These are phyloP conservation scores for Synanthedon formicaeformis DNA, from an alignment of 2,888 invertebrate genomes.

Conservation along the genomic window DNA sequence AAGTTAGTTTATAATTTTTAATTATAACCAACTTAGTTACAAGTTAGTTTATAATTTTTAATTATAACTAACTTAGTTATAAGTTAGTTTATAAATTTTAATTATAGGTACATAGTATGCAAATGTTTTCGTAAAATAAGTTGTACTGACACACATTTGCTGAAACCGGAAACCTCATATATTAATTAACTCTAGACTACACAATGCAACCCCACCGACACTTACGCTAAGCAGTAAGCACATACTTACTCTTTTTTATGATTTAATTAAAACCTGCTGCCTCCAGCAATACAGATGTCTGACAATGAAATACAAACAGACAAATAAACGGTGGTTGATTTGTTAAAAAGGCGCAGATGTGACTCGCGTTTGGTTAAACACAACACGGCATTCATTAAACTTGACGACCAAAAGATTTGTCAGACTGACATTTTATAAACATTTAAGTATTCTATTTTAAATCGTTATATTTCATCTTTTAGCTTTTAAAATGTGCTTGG, in stretches of 20 bases:
- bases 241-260: constrained; percentile 13
- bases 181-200: neutral
- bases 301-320: constrained; percentile 30
- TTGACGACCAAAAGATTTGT: too few relatives aligned
- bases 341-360: constrained; percentile 28
- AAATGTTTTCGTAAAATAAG: neutral
- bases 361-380: constrained; percentile 4
- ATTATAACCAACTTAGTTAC: too few relatives aligned
- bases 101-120: too few relatives aligned
- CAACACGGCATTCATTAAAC: neutral
- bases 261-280: constrained; percentile 18
- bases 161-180: neutral
- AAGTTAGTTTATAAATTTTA: too few relatives aligned
- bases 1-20: too few relatives aligned
- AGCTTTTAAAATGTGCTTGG: too few relatives aligned
- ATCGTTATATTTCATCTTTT: too few relatives aligned
- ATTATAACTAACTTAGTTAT: too few relatives aligned
- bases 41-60: too few relatives aligned
- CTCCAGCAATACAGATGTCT: constrained; percentile 32
- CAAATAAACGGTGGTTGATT: constrained; percentile 14
- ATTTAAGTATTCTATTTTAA: too few relatives aligned
- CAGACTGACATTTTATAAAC: too few relatives aligned
- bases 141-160: too few relatives aligned
- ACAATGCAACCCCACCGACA: neutral
- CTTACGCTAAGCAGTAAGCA: neutral